Evolutionary conservation across 2,797 vertebrate genomes (phyloP), one percentile per base, ranked within the genome.

Genomic region (Philypnodon macrostomus): DNA sequence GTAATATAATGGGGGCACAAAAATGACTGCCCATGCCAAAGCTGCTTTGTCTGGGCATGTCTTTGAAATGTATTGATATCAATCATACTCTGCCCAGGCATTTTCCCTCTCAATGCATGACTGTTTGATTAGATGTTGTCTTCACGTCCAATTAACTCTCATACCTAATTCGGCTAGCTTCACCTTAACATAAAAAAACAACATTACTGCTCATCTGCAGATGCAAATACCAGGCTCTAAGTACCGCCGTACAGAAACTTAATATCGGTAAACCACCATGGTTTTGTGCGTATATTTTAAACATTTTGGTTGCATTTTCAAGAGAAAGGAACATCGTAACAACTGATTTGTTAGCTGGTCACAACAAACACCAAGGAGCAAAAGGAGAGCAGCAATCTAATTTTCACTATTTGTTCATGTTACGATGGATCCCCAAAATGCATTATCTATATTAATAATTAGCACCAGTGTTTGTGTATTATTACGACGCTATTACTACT

Each of bases 51-150:
- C 55, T 63, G 39, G 24, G 47, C 63, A 69, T 54, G 67, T 47
- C 41, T 53, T 47, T 49, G 49, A 41, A 61, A 49, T 19, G 57
- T 63, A 79, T 64, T 58, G 72, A 75, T 73, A 51, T 26, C 9
- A 3, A 21, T 37, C 16, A 47, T 30, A 15, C 36, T 41, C n/a
- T 52, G 33, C 7, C 21, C n/a, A 24, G 27, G 32, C n/a, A 40
- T 8, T 45, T 9, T 36, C 9, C 21, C 2, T 21, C 4, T 44
- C 9, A 34, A 1, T 31, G 5, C 4, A 19, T 46, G 7, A 29
- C n/a, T 4, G 11, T 5, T 11, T 19, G 9, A 24, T 39, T 39
- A 5, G n/a, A n/a, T n/a, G n/a, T 7, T 23, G 6, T 23, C 21
- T 23, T 47, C 15, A 18, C 7, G 31, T 41, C 36, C 2, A 29